Conservation (phyloP, 2,113 vertebrate genomes). For the Chascanopsetta lugubris region DNA sequence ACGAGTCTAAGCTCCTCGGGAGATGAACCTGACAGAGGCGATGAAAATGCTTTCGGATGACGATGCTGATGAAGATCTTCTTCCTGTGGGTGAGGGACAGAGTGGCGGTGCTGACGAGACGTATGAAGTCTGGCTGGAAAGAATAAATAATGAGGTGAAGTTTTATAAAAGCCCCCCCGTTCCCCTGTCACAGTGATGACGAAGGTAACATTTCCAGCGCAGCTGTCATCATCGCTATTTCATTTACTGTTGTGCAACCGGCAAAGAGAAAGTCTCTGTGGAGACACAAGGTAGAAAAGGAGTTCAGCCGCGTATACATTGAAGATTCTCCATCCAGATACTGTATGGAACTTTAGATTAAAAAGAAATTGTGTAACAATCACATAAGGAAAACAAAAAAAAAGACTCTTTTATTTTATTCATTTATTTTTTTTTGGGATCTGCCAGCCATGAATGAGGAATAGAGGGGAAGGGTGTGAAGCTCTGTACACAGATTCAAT, state of each 20-base stretch:
- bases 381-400: too few species aligned
- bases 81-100: constrained; percentile 14
- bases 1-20: constrained; percentile 9
- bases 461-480: neutral
- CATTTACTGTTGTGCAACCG: constrained; percentile 11
- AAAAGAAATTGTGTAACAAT: neutral
- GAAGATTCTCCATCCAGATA: neutral
- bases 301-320: neutral
- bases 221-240: constrained; percentile 32
- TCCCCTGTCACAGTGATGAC: constrained; percentile 41
- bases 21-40: constrained; percentile 26
- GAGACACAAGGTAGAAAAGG: neutral
- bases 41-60: constrained; percentile 25
- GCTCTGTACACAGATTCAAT: neutral
- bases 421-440: neutral
- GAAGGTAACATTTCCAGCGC: constrained; percentile 32
- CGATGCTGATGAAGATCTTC: constrained; percentile 12
- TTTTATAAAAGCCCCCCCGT: constrained; percentile 2
- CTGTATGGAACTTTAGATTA: neutral
- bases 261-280: constrained; percentile 3
- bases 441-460: neutral
- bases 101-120: constrained; percentile 23
- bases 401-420: too few species aligned
- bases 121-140: constrained; percentile 25
- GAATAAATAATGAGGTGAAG: constrained; percentile 42